These are phyloP conservation scores for Podarcis muralis DNA, from an alignment of 2,113 vertebrate species.

Conservation along the genomic window DNA sequence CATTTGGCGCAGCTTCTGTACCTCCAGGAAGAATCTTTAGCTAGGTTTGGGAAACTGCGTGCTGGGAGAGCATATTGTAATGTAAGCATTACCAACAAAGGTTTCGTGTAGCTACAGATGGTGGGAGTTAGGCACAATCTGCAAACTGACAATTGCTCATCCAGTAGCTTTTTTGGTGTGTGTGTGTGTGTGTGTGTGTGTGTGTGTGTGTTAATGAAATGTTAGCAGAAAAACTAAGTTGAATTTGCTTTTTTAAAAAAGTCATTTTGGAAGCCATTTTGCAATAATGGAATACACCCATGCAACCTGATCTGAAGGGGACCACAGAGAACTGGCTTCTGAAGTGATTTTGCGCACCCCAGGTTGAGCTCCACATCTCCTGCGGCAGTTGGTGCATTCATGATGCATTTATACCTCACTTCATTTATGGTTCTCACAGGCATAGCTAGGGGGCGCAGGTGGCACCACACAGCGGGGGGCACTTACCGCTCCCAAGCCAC, in stretches of 20 bases:
- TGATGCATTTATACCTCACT: not conserved
- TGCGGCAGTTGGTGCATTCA: not conserved
- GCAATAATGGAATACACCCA: too few relatives aligned
- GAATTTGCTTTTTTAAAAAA: not conserved
- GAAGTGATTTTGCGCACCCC: not conserved
- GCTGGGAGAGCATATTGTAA: slow-evolving; percentile 24
- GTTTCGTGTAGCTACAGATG: slow-evolving; percentile 43
- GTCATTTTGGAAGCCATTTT: too few relatives aligned
- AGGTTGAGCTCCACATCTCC: not conserved
- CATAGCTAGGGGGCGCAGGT: too few relatives aligned
- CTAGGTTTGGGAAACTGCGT: not conserved
- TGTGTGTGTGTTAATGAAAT: slow-evolving; percentile 20
- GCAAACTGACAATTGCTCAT: slow-evolving; percentile 43
- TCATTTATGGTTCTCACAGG: not conserved
- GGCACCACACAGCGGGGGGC: too few relatives aligned
- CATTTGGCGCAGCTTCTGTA: slow-evolving; percentile 30
- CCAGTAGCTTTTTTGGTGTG: not conserved
- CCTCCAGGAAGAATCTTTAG: not conserved
- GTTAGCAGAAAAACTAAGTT: not conserved
- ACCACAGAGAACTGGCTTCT: too few relatives aligned
- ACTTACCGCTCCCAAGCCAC: too few relatives aligned
- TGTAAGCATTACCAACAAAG: too few relatives aligned
- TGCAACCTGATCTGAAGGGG: too few relatives aligned
- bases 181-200: too few relatives aligned
- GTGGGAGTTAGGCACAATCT: slow-evolving; percentile 45